phyloP scores from a whole-genome alignment of 2,113 vertebrate species.

The Odontesthes bonariensis region DNA sequence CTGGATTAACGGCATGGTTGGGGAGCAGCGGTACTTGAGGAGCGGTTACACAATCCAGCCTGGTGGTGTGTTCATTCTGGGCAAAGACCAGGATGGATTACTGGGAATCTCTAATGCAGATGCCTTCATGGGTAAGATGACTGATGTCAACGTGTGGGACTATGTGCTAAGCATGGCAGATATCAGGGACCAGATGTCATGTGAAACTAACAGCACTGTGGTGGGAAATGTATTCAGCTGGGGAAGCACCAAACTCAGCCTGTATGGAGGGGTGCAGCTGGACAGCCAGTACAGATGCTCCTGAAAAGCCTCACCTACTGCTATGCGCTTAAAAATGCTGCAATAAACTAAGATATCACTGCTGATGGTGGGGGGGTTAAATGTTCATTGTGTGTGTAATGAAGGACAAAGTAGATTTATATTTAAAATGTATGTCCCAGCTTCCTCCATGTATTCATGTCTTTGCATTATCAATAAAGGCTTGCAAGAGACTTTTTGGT shows the following conservation, averaged over 20 bases:
- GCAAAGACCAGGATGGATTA: constrained; percentile 83
- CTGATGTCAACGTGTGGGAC: constrained; percentile 85
- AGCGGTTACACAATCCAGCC: constrained; percentile 71
- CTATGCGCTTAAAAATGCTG: constrained; percentile 16
- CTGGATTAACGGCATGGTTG: constrained; percentile 83
- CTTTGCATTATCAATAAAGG: constrained; percentile 64
- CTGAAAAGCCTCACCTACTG: constrained; percentile 43
- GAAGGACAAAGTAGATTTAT: constrained; percentile 8
- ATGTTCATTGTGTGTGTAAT: background rate
- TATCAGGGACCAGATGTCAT: constrained; percentile 80
- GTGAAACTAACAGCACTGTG: constrained; percentile 48
- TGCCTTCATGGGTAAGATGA: constrained; percentile 82
- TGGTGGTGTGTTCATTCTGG: constrained; percentile 80
- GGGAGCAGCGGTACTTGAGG: constrained; percentile 70
- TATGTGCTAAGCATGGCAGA: constrained; percentile 74
- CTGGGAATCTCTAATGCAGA: constrained; percentile 82
- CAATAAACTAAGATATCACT: constrained; percentile 15
- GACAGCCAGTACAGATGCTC: constrained; percentile 82
- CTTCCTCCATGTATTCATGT: constrained; percentile 35
- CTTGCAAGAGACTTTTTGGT: constrained; percentile 14
- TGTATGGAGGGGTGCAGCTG: constrained; percentile 86
- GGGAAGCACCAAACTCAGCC: constrained; percentile 80
- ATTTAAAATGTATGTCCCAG: constrained; percentile 23
- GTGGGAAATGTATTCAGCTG: constrained; percentile 85
- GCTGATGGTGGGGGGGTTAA: constrained; percentile 4